Percentiles rank a stretch among this genome's conserved stretches.
Evolutionary conservation across 1,140 invertebrate species (phyloP).

Genomic region (Philopotamus ludificatus): DNA sequence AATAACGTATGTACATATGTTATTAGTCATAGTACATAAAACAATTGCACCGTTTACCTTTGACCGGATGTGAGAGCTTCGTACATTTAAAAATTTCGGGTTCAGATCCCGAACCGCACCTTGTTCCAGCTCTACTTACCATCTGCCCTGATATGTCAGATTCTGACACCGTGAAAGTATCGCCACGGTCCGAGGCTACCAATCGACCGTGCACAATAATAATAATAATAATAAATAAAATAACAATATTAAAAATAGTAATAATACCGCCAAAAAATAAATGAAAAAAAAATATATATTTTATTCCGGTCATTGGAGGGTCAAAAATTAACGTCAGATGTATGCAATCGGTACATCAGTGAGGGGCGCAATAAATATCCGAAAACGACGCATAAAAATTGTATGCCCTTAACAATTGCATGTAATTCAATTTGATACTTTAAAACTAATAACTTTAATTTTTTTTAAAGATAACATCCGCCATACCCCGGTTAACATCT

Average conservation of each 20-base stretch:
- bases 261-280: no score
- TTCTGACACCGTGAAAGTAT: slow-evolving; percentile 1
- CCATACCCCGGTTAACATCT: no score
- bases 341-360: slow-evolving; percentile 17
- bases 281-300: no score
- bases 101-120: slow-evolving; percentile 14
- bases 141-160: slow-evolving; percentile 16
- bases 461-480: no score
- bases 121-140: slow-evolving; percentile 3
- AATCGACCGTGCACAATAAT: no score
- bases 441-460: slow-evolving; percentile 6
- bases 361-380: slow-evolving; percentile 24
- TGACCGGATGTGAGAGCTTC: slow-evolving; percentile 10
- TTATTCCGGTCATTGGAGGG: no score
- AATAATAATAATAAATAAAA: no score
- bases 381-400: slow-evolving; percentile 11
- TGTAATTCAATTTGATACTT: slow-evolving; percentile 20
- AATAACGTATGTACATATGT: no score
- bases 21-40: not conserved
- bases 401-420: slow-evolving; percentile 4
- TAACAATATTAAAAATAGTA: no score
- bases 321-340: no score
- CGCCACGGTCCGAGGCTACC: no score
- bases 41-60: slow-evolving; percentile 15
- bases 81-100: slow-evolving; percentile 11